Conservation (phyloP, 1,140 invertebrate species). For the Megathymus violae region DNA sequence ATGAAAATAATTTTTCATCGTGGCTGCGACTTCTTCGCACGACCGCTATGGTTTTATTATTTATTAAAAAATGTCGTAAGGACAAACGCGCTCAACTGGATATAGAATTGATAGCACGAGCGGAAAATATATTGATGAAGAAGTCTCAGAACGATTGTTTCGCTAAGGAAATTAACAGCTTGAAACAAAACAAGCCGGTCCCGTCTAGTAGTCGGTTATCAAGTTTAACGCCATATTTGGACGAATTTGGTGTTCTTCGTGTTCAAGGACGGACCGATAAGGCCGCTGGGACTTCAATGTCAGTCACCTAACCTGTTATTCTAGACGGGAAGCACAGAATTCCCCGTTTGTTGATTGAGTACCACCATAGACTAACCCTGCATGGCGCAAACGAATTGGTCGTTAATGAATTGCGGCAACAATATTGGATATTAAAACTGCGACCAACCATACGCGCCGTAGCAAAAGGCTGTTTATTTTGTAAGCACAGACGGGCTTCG, state of each 20-base stretch:
- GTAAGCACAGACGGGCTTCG: conserved; percentile 6
- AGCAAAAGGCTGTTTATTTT: conserved; percentile 5
- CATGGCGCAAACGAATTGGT: conserved; percentile 33
- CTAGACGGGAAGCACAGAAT: conserved; percentile 19
- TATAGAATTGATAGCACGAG: not conserved
- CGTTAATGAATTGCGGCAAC: conserved; percentile 30
- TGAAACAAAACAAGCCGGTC: not conserved
- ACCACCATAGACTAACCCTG: conserved; percentile 27
- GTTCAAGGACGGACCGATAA: not conserved
- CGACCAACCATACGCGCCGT: not conserved
- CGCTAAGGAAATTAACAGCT: not conserved
- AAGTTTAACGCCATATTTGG: conserved; percentile 11
- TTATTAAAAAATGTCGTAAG: conserved; percentile 7
- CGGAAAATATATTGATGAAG: not conserved
- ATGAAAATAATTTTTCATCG: conserved; percentile 17
- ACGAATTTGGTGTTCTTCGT: conserved; percentile 6
- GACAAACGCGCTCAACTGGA: not conserved
- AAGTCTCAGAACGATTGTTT: conserved; percentile 7
- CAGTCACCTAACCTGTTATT: conserved; percentile 6
- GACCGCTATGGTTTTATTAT: not conserved
- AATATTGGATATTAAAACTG: not conserved
- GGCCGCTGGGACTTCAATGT: not conserved
- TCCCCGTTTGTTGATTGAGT: conserved; percentile 20
- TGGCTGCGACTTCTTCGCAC: conserved; percentile 9
- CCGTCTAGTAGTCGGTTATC: not conserved